Percentiles rank a stretch among this genome's conserved stretches.
Conservation (phyloP, 1,140 invertebrate genomes). For the Zaprionus inermis region DNA sequence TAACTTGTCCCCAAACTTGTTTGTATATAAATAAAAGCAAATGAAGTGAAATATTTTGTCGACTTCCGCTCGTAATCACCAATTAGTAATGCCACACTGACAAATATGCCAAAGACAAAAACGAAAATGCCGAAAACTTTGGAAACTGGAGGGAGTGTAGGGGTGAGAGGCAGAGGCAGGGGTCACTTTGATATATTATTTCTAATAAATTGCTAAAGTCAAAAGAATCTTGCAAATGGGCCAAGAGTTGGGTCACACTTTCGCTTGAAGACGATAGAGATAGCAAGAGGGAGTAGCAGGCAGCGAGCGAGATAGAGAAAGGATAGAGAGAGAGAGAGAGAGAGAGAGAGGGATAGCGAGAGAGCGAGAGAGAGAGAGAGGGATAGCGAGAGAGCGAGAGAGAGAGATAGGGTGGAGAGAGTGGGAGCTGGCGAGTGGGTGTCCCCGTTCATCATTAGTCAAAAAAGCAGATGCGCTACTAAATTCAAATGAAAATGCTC, state of each 20-base stretch:
- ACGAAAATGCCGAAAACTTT: slow-evolving; percentile 38
- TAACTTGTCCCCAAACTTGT: not conserved
- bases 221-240: slow-evolving; percentile 64
- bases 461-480: slow-evolving; percentile 53
- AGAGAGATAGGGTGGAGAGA: not conserved
- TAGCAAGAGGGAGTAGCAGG: not conserved
- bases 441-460: slow-evolving; percentile 62
- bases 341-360: too few species aligned
- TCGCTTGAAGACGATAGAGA: not conserved
- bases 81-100: slow-evolving; percentile 83
- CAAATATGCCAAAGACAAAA: slow-evolving; percentile 72
- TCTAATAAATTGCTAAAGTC: slow-evolving; percentile 72
- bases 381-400: not conserved
- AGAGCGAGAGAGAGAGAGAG: too few species aligned
- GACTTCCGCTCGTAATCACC: slow-evolving; percentile 83
- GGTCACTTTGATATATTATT: slow-evolving; percentile 76
- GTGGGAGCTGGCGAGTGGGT: not conserved
- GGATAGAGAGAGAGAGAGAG: not conserved
- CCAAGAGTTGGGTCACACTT: slow-evolving; percentile 73
- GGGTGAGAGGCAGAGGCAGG: not conserved
- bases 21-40: slow-evolving; percentile 74
- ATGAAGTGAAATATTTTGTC: slow-evolving; percentile 79
- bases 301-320: not conserved
- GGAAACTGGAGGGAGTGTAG: slow-evolving; percentile 13
- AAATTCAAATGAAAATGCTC: slow-evolving; percentile 67